These are phyloP conservation scores for Diachrysia chrysitis DNA, from an alignment of 2,888 invertebrate genomes.

Conservation along the genomic window DNA sequence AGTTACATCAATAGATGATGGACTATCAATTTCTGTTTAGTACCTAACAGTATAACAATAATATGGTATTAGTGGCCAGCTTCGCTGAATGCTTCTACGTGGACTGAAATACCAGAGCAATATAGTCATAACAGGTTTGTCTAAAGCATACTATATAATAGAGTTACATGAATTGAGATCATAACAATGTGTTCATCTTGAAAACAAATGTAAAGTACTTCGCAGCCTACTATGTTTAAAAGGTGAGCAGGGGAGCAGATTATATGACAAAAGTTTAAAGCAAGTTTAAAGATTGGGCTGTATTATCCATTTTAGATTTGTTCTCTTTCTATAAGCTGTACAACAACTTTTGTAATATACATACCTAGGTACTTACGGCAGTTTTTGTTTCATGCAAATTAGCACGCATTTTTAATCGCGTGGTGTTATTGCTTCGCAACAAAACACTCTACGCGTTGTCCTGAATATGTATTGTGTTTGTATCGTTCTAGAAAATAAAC, in stretches of 20 bases:
- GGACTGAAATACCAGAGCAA: background rate
- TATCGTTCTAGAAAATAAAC: conserved; percentile 42
- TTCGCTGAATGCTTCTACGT: background rate
- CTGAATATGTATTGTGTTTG: conserved; percentile 15
- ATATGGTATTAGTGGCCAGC: too few relatives aligned
- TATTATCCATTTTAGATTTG: background rate
- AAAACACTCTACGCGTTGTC: background rate
- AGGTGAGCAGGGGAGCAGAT: too few relatives aligned
- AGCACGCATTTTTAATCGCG: background rate
- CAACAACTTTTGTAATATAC: background rate
- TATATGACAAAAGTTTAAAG: too few relatives aligned
- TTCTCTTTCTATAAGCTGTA: background rate
- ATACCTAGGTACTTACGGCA: background rate
- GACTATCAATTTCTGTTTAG: conserved; percentile 57
- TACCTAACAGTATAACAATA: background rate
- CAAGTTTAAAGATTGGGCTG: background rate
- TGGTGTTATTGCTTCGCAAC: background rate
- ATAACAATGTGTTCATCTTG: too few relatives aligned
- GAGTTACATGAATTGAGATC: too few relatives aligned
- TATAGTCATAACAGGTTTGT: too few relatives aligned
- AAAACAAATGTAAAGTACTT: too few relatives aligned
- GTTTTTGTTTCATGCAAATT: background rate
- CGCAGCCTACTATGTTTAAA: too few relatives aligned
- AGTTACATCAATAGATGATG: conserved; percentile 59
- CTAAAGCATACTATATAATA: too few relatives aligned